A percentile compares a stretch with the other conserved stretches of the same genome.
Conservation (phyloP, 2,888 invertebrate species). For the Gasteruption jaculator region DNA sequence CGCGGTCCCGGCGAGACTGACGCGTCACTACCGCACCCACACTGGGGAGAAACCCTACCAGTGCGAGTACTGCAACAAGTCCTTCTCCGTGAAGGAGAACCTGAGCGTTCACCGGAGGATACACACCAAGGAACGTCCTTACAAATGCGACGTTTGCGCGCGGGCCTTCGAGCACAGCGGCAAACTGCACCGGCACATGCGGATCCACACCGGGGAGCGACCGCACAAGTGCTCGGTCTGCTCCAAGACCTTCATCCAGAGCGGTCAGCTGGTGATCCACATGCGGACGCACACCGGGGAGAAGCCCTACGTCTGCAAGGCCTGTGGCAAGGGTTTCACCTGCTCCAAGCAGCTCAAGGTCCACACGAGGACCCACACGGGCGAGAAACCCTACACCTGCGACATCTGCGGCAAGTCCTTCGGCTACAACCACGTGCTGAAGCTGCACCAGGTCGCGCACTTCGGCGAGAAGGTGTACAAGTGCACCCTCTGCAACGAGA, state of each 20-base stretch:
- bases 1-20: conserved; percentile 81
- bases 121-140: conserved; percentile 88
- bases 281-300: conserved; percentile 86
- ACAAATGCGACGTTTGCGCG: conserved; percentile 83
- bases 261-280: conserved; percentile 86
- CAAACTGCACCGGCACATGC: conserved; percentile 83
- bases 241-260: conserved; percentile 86
- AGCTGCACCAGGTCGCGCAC: conserved; percentile 84
- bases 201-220: conserved; percentile 86
- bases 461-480: conserved; percentile 90
- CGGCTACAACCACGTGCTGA: conserved; percentile 87
- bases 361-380: conserved; percentile 86
- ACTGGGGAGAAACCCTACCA: conserved; percentile 88
- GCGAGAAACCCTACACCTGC: conserved; percentile 86
- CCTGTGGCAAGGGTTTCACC: conserved; percentile 87
- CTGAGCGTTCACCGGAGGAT: conserved; percentile 82
- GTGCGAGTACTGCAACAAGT: conserved; percentile 89
- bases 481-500: conserved; percentile 86
- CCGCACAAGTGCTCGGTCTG: conserved; percentile 87
- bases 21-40: conserved; percentile 83
- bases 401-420: conserved; percentile 88
- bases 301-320: conserved; percentile 75
- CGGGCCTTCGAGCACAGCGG: conserved; percentile 89
- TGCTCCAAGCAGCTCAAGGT: conserved; percentile 90
- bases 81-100: conserved; percentile 90